Base-by-base conservation (phyloP, 2,113 vertebrate species). In the Rhombomys opimus region DNA sequence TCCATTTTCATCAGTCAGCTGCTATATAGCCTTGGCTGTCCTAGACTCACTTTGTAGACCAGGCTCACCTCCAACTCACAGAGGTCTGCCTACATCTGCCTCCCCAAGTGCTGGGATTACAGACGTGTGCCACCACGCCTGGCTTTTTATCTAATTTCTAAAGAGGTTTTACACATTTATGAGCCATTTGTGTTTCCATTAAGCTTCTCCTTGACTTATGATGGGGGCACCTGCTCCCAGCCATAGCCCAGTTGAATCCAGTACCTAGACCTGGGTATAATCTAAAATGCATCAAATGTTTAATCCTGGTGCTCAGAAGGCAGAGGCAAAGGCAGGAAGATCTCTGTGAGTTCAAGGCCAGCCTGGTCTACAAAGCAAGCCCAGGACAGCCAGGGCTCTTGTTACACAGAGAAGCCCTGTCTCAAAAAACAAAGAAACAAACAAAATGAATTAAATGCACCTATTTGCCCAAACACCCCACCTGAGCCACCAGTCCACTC, bases 121-220 rank as follows among this genome's bases (percentile, higher is more conserved):
- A 46, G 46, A 5, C 46, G 46, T 46, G 4, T 46, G 46, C 46
- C 46, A 5, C 46, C 46, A 46, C 46, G 46, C 46, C 46, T 46
- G 46, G 46, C 46, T 46, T 46, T 46, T 46, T 38, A 35, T 30
- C 38, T 32, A 7, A 20, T 59, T 52, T 54, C 87, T 41, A 35
- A 68, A 68, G 32, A 38, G 2, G 1, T 2, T 73, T 59, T 63
- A 30, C 18, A 0, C 0, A 0, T 5, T 68, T 9, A 4, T 1
- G 11, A 80, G 12, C 57, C 63, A 27, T 73, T 41, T 46, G 4
- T 61, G n/a, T 78, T 35, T 35, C 63, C 52, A 89, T 41, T 25
- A 59, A 88, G 32, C 67, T 50, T 41, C 41, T 27, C n/a, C 70
- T 89, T 75, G 52, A 63, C 70, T 52, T 63, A 8, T 35, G 5